Percentiles rank a stretch among this genome's conserved stretches.
These are phyloP conservation scores for Agonum fuliginosum DNA, from an alignment of 2,888 invertebrate species.

Conservation along the genomic window DNA sequence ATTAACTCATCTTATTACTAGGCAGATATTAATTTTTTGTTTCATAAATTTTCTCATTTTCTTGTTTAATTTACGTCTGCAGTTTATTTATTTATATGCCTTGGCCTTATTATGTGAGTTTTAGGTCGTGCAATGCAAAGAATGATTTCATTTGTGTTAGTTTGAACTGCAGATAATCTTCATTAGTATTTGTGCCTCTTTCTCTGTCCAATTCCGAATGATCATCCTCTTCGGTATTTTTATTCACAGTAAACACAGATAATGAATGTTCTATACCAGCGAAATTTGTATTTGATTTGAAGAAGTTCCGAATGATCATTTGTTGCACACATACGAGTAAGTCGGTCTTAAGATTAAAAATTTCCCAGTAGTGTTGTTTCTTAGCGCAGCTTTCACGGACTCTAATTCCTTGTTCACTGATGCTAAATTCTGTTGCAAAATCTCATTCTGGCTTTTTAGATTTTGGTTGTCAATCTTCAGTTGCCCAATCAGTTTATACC, in stretches of 20 bases:
- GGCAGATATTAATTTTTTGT: neutral
- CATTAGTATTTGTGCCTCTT: neutral
- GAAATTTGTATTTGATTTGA: neutral
- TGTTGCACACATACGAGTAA: neutral
- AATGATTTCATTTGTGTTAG: conserved; percentile 11
- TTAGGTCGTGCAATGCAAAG: conserved; percentile 53
- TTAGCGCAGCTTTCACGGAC: no score
- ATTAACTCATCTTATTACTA: no score
- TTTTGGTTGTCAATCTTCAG: conserved; percentile 1
- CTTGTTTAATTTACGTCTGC: conserved; percentile 41
- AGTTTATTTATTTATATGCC: conserved; percentile 49
- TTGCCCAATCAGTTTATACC: no score
- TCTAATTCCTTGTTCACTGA: neutral
- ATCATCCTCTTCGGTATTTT: neutral
- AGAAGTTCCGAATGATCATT: neutral
- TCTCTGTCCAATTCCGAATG: conserved; percentile 9
- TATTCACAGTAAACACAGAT: no score
- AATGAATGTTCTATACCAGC: conserved; percentile 4
- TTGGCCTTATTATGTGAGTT: conserved; percentile 50
- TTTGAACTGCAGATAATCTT: conserved; percentile 17
- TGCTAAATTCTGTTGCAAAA: neutral
- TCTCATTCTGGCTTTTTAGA: no score
- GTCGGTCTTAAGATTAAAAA: neutral
- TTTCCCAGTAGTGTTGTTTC: no score
- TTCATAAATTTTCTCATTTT: conserved; percentile 56